Conservation (phyloP, 2,797 vertebrate species). For the Eulemur albifrons region DNA sequence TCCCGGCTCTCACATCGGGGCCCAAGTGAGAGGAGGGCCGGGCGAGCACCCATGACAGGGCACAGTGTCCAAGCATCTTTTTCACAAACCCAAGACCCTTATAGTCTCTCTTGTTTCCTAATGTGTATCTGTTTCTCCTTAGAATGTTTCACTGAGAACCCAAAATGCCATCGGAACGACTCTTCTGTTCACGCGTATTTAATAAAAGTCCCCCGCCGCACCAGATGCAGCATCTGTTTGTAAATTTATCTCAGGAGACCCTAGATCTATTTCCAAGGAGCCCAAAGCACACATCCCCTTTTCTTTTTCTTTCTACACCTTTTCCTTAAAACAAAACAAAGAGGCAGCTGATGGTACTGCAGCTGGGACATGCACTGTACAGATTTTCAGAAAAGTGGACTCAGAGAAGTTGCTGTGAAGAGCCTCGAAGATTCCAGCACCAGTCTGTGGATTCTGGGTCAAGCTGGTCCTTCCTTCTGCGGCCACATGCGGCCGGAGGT, state of each 20-base stretch:
- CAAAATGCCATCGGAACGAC: not conserved
- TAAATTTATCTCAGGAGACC: not conserved
- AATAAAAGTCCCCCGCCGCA: rapidly evolving
- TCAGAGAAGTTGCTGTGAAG: not conserved
- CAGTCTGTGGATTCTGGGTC: too few relatives aligned
- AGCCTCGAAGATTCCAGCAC: not conserved
- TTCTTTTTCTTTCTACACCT: not conserved
- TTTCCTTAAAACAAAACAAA: not conserved
- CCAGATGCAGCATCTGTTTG: not conserved
- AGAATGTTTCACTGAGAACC: not conserved
- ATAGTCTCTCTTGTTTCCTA: not conserved
- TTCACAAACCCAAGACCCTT: not conserved
- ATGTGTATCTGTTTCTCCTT: not conserved
- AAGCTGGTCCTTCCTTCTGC: not conserved
- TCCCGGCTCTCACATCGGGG: not conserved
- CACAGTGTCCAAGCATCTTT: rapidly evolving
- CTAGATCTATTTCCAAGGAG: not conserved
- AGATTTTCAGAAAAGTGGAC: not conserved
- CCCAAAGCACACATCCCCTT: not conserved
- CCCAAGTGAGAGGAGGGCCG: not conserved
- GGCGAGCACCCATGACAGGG: not conserved
- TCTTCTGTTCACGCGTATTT: not conserved
- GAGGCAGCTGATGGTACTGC: not conserved
- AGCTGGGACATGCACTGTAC: too few relatives aligned
- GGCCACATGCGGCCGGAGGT: too few relatives aligned